Conservation (phyloP, 2,797 vertebrate species). For the Sebastes cheni region DNA sequence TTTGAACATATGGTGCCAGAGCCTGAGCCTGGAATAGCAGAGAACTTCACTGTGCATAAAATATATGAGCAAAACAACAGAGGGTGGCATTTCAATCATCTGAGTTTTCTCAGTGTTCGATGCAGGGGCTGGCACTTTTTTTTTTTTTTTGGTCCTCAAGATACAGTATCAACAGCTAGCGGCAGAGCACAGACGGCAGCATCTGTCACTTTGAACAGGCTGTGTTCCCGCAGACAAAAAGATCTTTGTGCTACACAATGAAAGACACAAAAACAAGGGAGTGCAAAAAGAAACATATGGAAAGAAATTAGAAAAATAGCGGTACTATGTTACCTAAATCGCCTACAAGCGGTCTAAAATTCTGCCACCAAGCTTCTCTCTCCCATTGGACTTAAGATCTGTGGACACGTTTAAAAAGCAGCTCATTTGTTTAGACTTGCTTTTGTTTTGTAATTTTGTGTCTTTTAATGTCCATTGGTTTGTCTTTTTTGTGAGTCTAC, state of each 20-base stretch:
- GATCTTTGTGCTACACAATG: not conserved
- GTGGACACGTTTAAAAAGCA: too few species aligned
- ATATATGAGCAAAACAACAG: conserved; percentile 38
- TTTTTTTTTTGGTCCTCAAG: conserved; percentile 31
- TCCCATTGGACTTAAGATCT: too few species aligned
- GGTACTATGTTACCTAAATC: not conserved
- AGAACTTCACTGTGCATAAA: conserved; percentile 22
- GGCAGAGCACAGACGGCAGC: conserved; percentile 29
- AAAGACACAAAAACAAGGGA: not conserved
- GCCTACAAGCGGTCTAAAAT: not conserved
- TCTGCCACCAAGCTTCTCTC: too few species aligned
- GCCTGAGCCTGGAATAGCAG: not conserved
- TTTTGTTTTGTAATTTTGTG: too few species aligned
- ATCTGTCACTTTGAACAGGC: conserved; percentile 45
- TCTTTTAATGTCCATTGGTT: too few species aligned
- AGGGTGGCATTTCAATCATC: conserved; percentile 45
- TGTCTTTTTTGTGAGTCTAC: too few species aligned
- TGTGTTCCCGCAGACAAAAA: conserved; percentile 4
- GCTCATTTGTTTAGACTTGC: too few species aligned
- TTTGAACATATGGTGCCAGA: conserved; percentile 33
- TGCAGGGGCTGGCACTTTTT: conserved; percentile 19
- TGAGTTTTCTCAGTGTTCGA: conserved; percentile 24
- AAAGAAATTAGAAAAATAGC: not conserved
- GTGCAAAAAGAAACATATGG: not conserved
- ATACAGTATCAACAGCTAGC: conserved; percentile 46